Evolutionary conservation across 2,113 vertebrate genomes (phyloP), one percentile per base, ranked within the genome.

Genomic region (Rhabdomys dilectus): DNA sequence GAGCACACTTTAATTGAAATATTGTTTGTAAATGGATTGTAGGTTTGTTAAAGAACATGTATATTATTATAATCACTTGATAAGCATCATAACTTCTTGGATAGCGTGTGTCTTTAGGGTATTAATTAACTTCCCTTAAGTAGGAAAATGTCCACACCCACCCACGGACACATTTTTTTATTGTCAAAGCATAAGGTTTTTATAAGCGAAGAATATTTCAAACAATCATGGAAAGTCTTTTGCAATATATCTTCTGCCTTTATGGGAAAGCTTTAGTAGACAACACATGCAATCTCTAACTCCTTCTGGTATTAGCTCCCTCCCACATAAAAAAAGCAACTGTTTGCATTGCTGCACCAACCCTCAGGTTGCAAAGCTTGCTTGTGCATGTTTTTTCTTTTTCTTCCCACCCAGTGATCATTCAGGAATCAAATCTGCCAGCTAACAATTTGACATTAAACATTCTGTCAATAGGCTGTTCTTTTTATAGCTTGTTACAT

Each of bases 51-150:
- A 91, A 89, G 62, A 97, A 96, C 96, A 45, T 85, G 9, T 42
- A 76, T 97, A 91, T 97, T 96, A 95, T 90, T 97, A 64, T 80
- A 96, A 97, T 97, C 89, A 87, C 29, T 98, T 94, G 97, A 92
- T 96, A 96, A 95, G 75, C 97, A 93, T 95, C 95, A 97, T 91
- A 45, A 89, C 60, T 84, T 66, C 92, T 9, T 73, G 16, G 26
- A 97, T 92, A 98, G 95, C 75, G 92, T 96, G 97, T 95, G 97
- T 98, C 98, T 96, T 96, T 94, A 48, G 97, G 94, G 97, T 97
- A 97, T 98, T 98, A 98, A 98, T 98, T 97, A 97, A 97, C 62
- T 97, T 97, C 97, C 91, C 94, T 66, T 87, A 98, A 96, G 95
- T 58, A 98, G 94, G 81, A 86, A 96, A 91, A 92, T 94, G 60